Evolutionary conservation across 2,797 vertebrate species (phyloP).

Genomic region (Schizothorax lantsangensis): DNA sequence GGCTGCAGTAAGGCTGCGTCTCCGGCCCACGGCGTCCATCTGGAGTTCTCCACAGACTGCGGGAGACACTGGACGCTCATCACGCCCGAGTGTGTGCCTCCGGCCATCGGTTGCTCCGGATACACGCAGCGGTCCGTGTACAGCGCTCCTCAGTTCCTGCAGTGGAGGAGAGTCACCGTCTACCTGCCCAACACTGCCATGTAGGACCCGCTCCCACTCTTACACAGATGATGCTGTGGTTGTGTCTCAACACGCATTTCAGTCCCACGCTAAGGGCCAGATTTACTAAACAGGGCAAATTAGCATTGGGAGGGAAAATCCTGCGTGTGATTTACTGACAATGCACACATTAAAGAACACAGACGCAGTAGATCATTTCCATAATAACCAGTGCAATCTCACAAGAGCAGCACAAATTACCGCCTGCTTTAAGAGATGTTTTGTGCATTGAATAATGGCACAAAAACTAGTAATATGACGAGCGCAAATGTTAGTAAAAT

Average conservation of each 20-base stretch:
- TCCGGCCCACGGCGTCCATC: conserved; percentile 83
- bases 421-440: too few species aligned
- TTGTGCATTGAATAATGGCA: too few species aligned
- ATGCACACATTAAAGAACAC: too few species aligned
- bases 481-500: too few species aligned
- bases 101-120: conserved; percentile 93
- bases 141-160: conserved; percentile 90
- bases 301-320: too few species aligned
- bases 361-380: too few species aligned
- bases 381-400: too few species aligned
- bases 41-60: conserved; percentile 93
- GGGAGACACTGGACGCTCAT: conserved; percentile 94
- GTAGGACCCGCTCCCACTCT: conserved; percentile 55
- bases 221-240: background rate
- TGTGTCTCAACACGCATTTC: background rate
- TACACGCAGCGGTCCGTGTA: conserved; percentile 94
- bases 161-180: conserved; percentile 93
- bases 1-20: conserved; percentile 93
- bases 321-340: too few species aligned
- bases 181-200: conserved; percentile 90
- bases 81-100: conserved; percentile 94
- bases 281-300: too few species aligned
- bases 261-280: background rate
- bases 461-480: too few species aligned
- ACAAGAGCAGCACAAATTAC: too few species aligned